These are phyloP conservation scores for Stratiomys singularior DNA, from an alignment of 2,888 invertebrate genomes.

Conservation along the genomic window DNA sequence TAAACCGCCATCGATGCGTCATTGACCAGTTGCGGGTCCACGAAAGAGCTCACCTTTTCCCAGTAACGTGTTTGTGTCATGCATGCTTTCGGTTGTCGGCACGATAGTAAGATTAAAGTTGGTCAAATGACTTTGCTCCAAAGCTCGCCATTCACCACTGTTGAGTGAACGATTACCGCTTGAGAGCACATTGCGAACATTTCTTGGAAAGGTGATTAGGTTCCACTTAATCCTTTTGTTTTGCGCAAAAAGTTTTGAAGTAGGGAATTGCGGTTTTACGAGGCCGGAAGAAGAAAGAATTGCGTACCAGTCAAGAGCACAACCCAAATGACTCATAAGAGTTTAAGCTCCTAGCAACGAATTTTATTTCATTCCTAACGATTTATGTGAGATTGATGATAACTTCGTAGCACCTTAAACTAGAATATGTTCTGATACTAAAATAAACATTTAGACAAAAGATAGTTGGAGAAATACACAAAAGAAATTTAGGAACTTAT, in stretches of 20 bases:
- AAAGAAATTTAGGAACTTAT: no score
- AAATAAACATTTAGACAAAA: no score
- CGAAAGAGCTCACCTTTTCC: conserved; percentile 13
- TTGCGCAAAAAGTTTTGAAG: not conserved
- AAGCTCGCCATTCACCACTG: not conserved
- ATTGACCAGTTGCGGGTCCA: conserved; percentile 1
- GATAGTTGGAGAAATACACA: no score
- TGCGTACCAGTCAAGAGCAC: no score
- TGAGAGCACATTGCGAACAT: not conserved
- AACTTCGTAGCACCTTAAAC: no score
- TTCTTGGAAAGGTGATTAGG: conserved; percentile 1
- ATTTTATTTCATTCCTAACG: no score
- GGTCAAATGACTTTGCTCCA: not conserved
- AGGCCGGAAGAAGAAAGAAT: no score
- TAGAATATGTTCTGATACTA: no score
- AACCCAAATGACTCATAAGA: no score
- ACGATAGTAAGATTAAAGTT: not conserved
- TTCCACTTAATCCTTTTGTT: not conserved
- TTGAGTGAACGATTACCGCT: not conserved
- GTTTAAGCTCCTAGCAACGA: no score
- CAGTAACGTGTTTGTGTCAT: conserved; percentile 30
- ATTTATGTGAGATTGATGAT: no score
- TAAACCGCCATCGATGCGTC: conserved; percentile 26
- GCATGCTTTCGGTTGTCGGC: not conserved
- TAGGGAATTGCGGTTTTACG: no score